Evolutionary conservation across 2,797 vertebrate genomes (phyloP).

Genomic region (Alfaro cultratus): DNA sequence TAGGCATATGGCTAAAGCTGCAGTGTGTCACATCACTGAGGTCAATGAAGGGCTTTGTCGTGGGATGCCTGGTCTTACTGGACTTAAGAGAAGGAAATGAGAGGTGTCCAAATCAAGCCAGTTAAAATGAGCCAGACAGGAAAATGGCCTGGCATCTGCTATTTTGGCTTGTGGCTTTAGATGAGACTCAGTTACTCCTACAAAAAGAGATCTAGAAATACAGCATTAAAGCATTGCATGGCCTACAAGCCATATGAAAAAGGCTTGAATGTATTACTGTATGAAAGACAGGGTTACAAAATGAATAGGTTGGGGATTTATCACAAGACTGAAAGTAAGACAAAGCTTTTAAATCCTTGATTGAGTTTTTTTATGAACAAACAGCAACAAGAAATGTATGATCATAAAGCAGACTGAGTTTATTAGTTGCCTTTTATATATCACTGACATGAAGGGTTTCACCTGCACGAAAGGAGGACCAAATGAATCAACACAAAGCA

Average conservation of each 20-base stretch:
- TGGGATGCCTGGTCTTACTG: conserved; percentile 71
- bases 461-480: conserved; percentile 38
- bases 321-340: neutral
- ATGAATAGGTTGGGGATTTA: neutral
- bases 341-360: neutral
- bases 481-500: conserved; percentile 61
- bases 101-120: conserved; percentile 81
- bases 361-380: neutral
- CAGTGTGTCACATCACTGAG: conserved; percentile 47
- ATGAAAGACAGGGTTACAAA: neutral
- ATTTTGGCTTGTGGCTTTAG: conserved; percentile 45
- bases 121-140: conserved; percentile 75
- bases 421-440: neutral
- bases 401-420: neutral
- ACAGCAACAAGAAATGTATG: neutral
- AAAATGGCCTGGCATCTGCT: conserved; percentile 29
- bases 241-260: no score
- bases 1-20: conserved; percentile 23
- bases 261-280: no score
- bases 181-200: conserved; percentile 35
- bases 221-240: neutral
- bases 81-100: conserved; percentile 80
- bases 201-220: conserved; percentile 23
- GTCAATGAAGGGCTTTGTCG: conserved; percentile 64
- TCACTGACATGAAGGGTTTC: conserved; percentile 40